Conservation (phyloP, 2,113 vertebrate genomes). For the Gorsachius goisagi region DNA sequence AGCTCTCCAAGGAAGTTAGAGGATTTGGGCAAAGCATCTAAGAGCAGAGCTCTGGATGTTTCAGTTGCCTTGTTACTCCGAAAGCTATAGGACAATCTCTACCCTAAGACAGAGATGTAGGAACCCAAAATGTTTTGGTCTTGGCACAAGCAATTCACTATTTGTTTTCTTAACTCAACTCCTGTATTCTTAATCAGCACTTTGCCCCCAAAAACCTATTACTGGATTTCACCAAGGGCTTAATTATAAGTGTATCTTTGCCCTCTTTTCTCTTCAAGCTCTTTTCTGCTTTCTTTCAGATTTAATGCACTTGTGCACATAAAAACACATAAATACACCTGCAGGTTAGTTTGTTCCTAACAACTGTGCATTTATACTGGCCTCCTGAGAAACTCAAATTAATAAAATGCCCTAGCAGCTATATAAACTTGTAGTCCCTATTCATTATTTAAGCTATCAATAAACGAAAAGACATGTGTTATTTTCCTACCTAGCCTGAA, state of each 20-base stretch:
- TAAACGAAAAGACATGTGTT: background rate
- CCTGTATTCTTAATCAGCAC: background rate
- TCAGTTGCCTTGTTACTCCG: background rate
- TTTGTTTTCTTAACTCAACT: background rate
- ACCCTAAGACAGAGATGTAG: background rate
- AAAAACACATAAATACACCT: background rate
- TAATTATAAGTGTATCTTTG: background rate
- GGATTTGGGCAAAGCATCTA: background rate
- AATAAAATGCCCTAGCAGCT: background rate
- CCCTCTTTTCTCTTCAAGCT: background rate
- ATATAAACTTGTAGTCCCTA: background rate
- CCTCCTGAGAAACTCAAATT: background rate
- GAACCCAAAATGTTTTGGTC: background rate
- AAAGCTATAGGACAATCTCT: background rate
- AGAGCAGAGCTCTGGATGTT: background rate
- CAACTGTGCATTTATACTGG: background rate
- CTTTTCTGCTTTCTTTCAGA: background rate
- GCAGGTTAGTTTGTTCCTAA: background rate
- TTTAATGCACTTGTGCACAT: background rate
- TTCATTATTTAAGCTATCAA: constrained; percentile 10
- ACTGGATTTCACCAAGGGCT: background rate
- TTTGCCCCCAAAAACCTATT: background rate
- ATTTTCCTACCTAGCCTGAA: background rate
- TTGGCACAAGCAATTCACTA: background rate
- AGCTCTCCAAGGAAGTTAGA: background rate